Evolutionary conservation across 2,113 vertebrate genomes (phyloP), one percentile per base, ranked within the genome.

Genomic region (Tyrannus savana): DNA sequence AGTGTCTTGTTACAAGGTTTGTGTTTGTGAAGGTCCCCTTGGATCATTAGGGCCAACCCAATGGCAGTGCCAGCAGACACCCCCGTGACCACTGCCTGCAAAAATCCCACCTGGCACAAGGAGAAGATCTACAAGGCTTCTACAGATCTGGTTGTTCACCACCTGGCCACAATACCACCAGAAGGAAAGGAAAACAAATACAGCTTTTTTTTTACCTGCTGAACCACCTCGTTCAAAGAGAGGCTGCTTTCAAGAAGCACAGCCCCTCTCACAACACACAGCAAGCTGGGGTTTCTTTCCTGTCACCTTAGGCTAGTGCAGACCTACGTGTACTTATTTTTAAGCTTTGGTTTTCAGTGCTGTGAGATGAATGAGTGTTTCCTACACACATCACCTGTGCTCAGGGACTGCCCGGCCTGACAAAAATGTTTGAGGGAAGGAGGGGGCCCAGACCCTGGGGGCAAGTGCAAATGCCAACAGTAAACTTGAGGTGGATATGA

Each of bases 111-210:
- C n/a, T 69, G 73, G 50, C 31, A 84, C 3, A n/a, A 33, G 46
- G 46, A 58, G 30, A 69, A 41, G 31, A 74, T 27, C 60, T 59
- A 22, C n/a, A 69, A 62, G 28, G 33, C 31, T 49, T 25, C 60
- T 55, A 30, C 1, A 2, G 39, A 33, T 19, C 31, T 60, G 19
- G 16, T 14, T 16, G 0, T 41, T 82, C 0, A 0, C 35, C 52
- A 28, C 17, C 14, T 88, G 71, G 44, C 46, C 44, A 25, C 16
- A 33, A 17, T 13, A 66, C 10, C 42, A 55, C 33, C 35, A 50
- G 68, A 69, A 84, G 46, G 41, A 49, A 53, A 76, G 25, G 33
- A 56, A 82, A 84, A 47, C 44, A 69, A 82, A 30, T 3, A 42
- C 5, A 23, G 19, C 9, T 50, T 68, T 87, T n/a, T n/a, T n/a